These are phyloP conservation scores for Bothrops jararaca DNA, from an alignment of 2,113 vertebrate species.

Conservation along the genomic window DNA sequence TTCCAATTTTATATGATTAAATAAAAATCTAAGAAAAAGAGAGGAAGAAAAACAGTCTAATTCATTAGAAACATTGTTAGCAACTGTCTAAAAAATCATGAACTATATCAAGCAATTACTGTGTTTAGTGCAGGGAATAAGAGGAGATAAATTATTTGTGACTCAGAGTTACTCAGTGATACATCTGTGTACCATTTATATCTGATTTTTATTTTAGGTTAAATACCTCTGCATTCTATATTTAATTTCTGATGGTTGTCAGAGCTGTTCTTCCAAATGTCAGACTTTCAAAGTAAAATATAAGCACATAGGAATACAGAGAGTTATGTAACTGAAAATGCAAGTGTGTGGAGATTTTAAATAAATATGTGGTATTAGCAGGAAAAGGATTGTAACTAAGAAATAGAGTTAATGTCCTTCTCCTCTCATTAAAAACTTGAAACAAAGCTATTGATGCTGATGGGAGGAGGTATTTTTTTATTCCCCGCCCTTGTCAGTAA, in stretches of 20 bases:
- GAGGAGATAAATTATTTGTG: conserved; percentile 4
- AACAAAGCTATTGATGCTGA: conserved; percentile 11
- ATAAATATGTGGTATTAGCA: conserved; percentile 56
- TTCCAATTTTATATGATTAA: neutral
- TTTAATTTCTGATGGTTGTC: conserved; percentile 49
- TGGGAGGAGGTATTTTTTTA: neutral
- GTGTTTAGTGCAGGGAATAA: conserved; percentile 13
- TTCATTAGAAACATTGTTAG: neutral
- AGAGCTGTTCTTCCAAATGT: conserved; percentile 57
- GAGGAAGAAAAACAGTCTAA: conserved; percentile 6
- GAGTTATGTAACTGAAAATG: conserved; percentile 22
- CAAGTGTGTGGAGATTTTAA: conserved; percentile 51
- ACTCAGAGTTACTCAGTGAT: conserved; percentile 37
- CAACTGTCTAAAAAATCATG: neutral
- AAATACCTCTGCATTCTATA: conserved; percentile 48
- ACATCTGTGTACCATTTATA: conserved; percentile 33
- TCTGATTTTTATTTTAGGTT: conserved; percentile 44
- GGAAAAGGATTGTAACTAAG: conserved; percentile 52
- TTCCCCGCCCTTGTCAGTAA: neutral
- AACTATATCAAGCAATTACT: conserved; percentile 31
- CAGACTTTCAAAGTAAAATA: conserved; percentile 58
- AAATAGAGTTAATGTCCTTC: neutral
- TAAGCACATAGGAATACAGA: conserved; percentile 23
- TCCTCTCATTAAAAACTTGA: conserved; percentile 19
- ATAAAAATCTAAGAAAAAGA: neutral